phyloP scores from a whole-genome alignment of 2,888 invertebrate species.

The Gibbula magus region DNA sequence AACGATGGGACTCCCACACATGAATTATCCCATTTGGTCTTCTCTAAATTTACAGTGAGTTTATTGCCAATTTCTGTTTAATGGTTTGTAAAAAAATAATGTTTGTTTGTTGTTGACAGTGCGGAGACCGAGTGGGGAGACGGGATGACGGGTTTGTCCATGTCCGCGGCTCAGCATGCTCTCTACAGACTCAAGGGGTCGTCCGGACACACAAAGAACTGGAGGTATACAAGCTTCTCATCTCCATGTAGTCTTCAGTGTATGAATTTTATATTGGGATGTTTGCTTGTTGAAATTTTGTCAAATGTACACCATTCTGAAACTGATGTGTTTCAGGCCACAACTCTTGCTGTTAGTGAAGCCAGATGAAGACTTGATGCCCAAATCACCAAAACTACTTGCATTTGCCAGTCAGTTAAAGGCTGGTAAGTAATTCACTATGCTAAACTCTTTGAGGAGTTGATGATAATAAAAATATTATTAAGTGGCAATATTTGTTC shows the following conservation, averaged over 20 bases:
- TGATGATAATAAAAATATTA: too few relatives aligned
- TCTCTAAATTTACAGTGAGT: too few relatives aligned
- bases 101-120: constrained; percentile 76
- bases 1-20: too few relatives aligned
- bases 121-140: constrained; percentile 99
- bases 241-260: background rate
- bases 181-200: constrained; percentile 94
- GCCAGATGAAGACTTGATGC: constrained; percentile 77
- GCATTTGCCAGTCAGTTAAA: constrained; percentile 83
- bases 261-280: background rate
- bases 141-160: constrained; percentile 95
- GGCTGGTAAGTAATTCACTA: constrained; percentile 10
- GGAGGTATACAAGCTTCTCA: constrained; percentile 78
- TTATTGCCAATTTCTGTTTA: too few relatives aligned
- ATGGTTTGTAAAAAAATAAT: background rate
- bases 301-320: background rate
- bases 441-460: too few relatives aligned
- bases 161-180: constrained; percentile 97
- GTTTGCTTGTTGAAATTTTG: background rate
- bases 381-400: constrained; percentile 92
- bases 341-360: constrained; percentile 94
- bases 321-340: constrained; percentile 78
- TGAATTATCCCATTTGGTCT: too few relatives aligned
- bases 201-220: constrained; percentile 97
- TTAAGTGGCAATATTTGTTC: too few relatives aligned